Percentiles rank a stretch among this genome's conserved stretches.
Evolutionary conservation across 2,888 invertebrate species (phyloP).

Genomic region (Lithophane semibrunnea): DNA sequence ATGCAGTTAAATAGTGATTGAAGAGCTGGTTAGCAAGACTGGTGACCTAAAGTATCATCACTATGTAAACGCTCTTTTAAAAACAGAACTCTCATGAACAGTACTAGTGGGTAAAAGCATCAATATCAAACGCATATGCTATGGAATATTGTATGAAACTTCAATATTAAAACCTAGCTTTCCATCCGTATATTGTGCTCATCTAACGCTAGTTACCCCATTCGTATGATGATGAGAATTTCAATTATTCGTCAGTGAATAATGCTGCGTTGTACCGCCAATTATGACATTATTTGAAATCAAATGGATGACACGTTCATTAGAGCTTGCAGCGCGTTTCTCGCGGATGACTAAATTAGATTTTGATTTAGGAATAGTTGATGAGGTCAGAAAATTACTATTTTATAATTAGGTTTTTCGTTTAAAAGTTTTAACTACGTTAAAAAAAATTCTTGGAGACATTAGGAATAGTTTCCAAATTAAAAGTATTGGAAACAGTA

Average conservation of each 20-base stretch:
- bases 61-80: not conserved
- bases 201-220: not conserved
- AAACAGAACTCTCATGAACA: not conserved
- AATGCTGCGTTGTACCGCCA: conserved; percentile 10
- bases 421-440: too few relatives aligned
- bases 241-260: conserved; percentile 36
- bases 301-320: conserved; percentile 27
- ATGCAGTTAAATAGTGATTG: not conserved
- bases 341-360: not conserved
- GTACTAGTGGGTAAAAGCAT: not conserved
- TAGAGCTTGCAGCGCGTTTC: conserved; percentile 19
- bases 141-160: not conserved
- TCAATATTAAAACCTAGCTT: not conserved
- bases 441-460: too few relatives aligned
- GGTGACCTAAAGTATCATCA: not conserved
- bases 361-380: not conserved
- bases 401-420: not conserved
- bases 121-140: not conserved
- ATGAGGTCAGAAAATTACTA: not conserved
- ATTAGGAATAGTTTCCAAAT: too few relatives aligned
- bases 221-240: conserved; percentile 24
- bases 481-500: not conserved
- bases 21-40: not conserved
- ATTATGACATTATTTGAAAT: conserved; percentile 40
- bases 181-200: not conserved